These are phyloP conservation scores for Antheraea yamamai DNA, from an alignment of 2,888 invertebrate genomes.

Conservation along the genomic window DNA sequence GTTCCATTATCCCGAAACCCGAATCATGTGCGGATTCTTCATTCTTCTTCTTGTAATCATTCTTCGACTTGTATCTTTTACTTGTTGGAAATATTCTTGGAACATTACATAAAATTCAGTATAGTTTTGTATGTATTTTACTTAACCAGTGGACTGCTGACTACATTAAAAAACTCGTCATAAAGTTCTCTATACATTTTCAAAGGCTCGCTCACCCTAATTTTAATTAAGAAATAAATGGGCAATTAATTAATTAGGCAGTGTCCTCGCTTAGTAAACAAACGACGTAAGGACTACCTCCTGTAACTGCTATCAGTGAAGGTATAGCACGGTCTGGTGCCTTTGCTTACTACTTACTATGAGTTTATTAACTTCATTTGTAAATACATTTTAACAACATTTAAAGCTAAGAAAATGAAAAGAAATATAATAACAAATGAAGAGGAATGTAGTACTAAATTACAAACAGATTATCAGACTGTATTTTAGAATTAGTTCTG, in stretches of 20 bases:
- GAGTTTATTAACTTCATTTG: not conserved
- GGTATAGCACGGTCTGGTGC: slow-evolving; percentile 25
- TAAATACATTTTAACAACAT: not conserved
- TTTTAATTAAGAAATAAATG: slow-evolving; percentile 56
- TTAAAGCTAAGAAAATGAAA: not conserved
- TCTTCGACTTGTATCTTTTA: slow-evolving; percentile 22
- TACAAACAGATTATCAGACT: too few species aligned
- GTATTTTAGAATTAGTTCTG: too few species aligned
- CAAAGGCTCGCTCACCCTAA: slow-evolving; percentile 35
- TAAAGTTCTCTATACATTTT: not conserved
- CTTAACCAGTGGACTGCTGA: too few species aligned
- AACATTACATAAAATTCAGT: not conserved
- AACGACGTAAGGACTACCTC: slow-evolving; percentile 34
- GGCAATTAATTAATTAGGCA: slow-evolving; percentile 55
- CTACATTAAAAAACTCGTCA: not conserved
- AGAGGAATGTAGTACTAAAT: not conserved
- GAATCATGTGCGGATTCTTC: slow-evolving; percentile 86
- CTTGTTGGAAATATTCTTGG: not conserved
- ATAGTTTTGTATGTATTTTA: not conserved
- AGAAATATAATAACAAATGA: not conserved
- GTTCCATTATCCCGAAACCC: slow-evolving; percentile 94
- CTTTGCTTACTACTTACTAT: slow-evolving; percentile 28
- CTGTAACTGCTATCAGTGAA: slow-evolving; percentile 17
- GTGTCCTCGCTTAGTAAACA: slow-evolving; percentile 46
- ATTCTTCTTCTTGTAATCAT: slow-evolving; percentile 30